Evolutionary conservation across 2,888 invertebrate genomes (phyloP), one percentile per base, ranked within the genome.

Genomic region (Andrena praecox): DNA sequence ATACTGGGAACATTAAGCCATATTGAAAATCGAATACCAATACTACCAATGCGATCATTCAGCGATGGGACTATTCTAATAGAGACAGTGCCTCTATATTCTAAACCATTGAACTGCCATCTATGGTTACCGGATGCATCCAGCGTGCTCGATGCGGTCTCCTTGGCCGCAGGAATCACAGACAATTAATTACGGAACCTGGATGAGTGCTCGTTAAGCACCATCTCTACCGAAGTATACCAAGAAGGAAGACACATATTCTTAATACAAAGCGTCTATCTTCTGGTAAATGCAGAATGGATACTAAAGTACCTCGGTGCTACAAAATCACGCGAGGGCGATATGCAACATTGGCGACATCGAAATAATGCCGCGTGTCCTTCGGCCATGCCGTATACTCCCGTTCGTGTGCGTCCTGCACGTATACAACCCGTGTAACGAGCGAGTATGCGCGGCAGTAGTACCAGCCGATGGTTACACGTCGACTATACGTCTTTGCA

Each of bases 61-160:
- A 33, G 42, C 59, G 70, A 48, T 74, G 33, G 72, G 62, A 78
- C 67, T 63, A 67, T 67, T 70, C 80, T 64, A 77, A 77, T n/a
- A n/a, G n/a, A n/a, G n/a, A n/a, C n/a, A n/a, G n/a, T n/a, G n/a
- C n/a, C n/a, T n/a, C n/a, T n/a, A n/a, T 63, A 67, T 67, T 70
- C 80, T 64, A 77, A 77, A 69, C 83, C 83, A 84, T 82, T 84
- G 79, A 79, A 86, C 80, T 82, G 84, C 88, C 90, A 89, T 89
- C 89, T 89, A 86, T 80, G 87, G 86, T 80, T 86, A 77, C 66
- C 52, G 64, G 35, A 63, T 35, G 69, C 63, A 77, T 81, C 70
- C 83, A 73, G 52, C 75, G 63, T 27, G 29, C 27, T 50, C 54
- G 77, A 20, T 78, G 70, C 73, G 77, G 54, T 70, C 59, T 76